Evolutionary conservation across 64 coral and sea anemone species (phyloP).

Genomic region (Anthopleura sola): DNA sequence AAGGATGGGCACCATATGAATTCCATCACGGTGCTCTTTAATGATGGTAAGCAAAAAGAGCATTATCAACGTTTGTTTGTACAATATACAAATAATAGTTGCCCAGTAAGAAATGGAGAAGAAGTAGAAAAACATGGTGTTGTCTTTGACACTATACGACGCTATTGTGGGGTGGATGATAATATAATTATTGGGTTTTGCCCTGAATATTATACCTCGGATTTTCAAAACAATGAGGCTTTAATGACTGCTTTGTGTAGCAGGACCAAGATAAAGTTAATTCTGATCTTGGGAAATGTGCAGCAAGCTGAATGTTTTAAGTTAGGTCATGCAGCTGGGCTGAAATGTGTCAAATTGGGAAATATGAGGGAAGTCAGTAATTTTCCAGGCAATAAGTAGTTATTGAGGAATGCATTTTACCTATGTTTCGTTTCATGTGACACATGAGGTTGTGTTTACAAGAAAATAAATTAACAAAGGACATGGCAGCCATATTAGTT

Average conservation of each 20-base stretch:
- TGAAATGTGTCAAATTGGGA: too few species aligned
- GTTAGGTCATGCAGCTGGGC: not conserved
- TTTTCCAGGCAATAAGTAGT: too few species aligned
- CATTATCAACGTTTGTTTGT: not conserved
- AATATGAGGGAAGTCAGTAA: too few species aligned
- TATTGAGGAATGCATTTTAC: too few species aligned
- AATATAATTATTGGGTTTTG: not conserved
- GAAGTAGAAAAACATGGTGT: not conserved
- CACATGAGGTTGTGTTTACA: too few species aligned
- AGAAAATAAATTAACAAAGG: too few species aligned
- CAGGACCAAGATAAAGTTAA: not conserved
- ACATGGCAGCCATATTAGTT: too few species aligned
- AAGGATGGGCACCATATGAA: not conserved
- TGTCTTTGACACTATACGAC: not conserved
- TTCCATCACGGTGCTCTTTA: not conserved
- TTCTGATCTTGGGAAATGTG: not conserved
- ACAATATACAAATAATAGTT: not conserved
- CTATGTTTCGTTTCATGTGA: too few species aligned
- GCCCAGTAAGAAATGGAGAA: not conserved
- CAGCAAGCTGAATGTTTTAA: not conserved
- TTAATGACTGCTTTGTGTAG: not conserved
- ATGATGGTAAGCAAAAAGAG: not conserved
- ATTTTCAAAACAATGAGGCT: not conserved
- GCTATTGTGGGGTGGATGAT: not conserved
- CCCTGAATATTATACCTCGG: not conserved